Base-by-base conservation (phyloP, 2,113 vertebrate species). In the Amblyopsis rosae region DNA sequence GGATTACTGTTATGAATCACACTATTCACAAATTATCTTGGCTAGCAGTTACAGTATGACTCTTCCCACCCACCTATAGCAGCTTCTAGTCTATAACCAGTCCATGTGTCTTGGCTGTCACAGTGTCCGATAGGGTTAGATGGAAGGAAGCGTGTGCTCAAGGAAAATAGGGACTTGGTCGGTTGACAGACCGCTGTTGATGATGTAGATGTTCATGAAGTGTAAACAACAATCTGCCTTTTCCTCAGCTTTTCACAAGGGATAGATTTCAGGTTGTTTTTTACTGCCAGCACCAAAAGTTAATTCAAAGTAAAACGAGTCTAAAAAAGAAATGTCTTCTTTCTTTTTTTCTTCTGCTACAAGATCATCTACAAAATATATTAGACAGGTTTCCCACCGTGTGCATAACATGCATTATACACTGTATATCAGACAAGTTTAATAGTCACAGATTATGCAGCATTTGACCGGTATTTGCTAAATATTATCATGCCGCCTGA, bases 151-250 rank as follows among this genome's bases (percentile, higher is more conserved):
- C 15, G n/a, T 7, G 0, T 33, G 47, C 26, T 35, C 47, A n/a
- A 9, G 8, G 26, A 12, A 10, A 56, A 12, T 3, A 15, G 68
- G 33, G 51, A 17, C 11, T 57, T 12, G 3, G 9, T 48, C 17
- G 6, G 69, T 41, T 41, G 61, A 58, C 60, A 49, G 51, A 57
- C 32, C 15, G 17, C 67, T 60, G 17, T 62, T 35, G n/a, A 59
- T 50, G 15, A 4, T 47, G 26, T 15, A 17, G 12, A 12, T 46
- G 16, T 17, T 46, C 7, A 16, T 51, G 26, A n/a, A 56, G 51
- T 56, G 11, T 47, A 54, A 46, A 50, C 57, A 55, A 10, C 35
- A 4, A 49, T 55, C 12, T 33, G 50, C n/a, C 35, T 58, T 62
- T 54, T 16, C 3, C 13, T 50, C 47, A 9, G 45, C 12, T 41